Base-by-base conservation (phyloP, 2,888 invertebrate species). In the Thalpophila matura region DNA sequence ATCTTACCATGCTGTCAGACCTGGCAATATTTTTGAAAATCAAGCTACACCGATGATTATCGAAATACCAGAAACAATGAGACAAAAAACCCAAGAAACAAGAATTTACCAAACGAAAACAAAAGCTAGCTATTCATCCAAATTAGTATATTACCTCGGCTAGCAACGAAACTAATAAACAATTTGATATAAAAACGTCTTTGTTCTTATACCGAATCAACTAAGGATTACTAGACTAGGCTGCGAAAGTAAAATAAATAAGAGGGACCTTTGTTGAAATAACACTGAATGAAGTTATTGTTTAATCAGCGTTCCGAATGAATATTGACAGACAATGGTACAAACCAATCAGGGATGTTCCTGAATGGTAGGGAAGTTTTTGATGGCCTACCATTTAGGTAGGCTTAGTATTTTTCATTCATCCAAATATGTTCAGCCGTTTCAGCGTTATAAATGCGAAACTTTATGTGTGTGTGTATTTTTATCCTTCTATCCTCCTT, bases 151-250 rank as follows among this genome's bases (percentile, higher is more conserved):
- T 43, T 43, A 43, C 10, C 24, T 31, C 7, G 0, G 0, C 26
- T 2, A 42, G 31, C 33, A 27, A 29, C 33, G 26, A 33, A 68
- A 51, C 43, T 65, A 66, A 68, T 69, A 72, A 73, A 73, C 68
- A 74, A 69, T 68, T 55, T 67, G 62, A 70, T 74, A 64, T 70
- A 61, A 63, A 59, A 62, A 56, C 60, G 47, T 68, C 65, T 74
- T 77, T 70, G 67, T 74, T 71, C 56, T 58, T 54, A 60, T 63
- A 67, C 55, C 49, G 62, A 77, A 74, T 76, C 71, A 73, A 82
- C 75, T 70, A 56, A 47, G 38, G 45, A 49, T 75, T 59, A 66
- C 50, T 27, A 56, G 24, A 56, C 42, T 38, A 10, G 29, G 29
- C 20, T 33, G 20, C 10, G 46, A 37, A 47, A 63, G 38, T 40